A percentile compares a stretch with the other conserved stretches of the same genome.
These are phyloP conservation scores for Gambusia holbrooki DNA, from an alignment of 2,113 vertebrate species.

Conservation along the genomic window DNA sequence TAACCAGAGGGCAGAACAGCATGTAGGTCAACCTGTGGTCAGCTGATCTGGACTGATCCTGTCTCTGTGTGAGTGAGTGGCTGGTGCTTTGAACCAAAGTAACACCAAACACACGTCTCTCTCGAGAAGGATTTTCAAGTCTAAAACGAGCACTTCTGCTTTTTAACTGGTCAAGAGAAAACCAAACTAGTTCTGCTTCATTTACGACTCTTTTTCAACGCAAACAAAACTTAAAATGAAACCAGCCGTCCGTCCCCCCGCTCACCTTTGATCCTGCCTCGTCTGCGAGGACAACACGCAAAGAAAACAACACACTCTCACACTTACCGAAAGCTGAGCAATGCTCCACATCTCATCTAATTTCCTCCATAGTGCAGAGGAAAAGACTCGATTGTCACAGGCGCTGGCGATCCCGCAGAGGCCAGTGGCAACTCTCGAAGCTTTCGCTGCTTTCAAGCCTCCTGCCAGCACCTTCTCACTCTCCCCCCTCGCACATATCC, in stretches of 20 bases:
- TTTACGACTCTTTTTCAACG: conserved; percentile 6
- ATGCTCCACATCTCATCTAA: conserved; percentile 79
- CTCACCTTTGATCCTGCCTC: conserved; percentile 17
- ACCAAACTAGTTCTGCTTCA: background rate
- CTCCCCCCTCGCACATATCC: conserved; percentile 69
- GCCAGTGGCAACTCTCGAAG: conserved; percentile 84
- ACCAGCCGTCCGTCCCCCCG: conserved; percentile 6
- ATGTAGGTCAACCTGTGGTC: conserved; percentile 75
- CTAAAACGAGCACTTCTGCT: background rate
- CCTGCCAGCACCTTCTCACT: conserved; percentile 68
- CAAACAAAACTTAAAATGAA: background rate
- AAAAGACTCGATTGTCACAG: conserved; percentile 84
- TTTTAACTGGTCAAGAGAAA: background rate
- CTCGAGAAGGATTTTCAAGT: background rate
- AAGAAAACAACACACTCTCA: conserved; percentile 32
- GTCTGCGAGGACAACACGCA: conserved; percentile 21
- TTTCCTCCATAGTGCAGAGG: conserved; percentile 80
- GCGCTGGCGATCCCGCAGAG: conserved; percentile 86
- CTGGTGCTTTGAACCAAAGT: conserved; percentile 18
- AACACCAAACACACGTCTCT: background rate
- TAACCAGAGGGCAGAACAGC: conserved; percentile 53
- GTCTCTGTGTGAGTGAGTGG: conserved; percentile 31
- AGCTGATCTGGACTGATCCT: conserved; percentile 69
- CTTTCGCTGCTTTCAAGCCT: conserved; percentile 71
- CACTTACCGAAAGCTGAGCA: conserved; percentile 79